A percentile compares a stretch with the other conserved stretches of the same genome.
These are phyloP conservation scores for Mormyrus hasselquistii DNA, from an alignment of 2,797 vertebrate genomes.

Conservation along the genomic window DNA sequence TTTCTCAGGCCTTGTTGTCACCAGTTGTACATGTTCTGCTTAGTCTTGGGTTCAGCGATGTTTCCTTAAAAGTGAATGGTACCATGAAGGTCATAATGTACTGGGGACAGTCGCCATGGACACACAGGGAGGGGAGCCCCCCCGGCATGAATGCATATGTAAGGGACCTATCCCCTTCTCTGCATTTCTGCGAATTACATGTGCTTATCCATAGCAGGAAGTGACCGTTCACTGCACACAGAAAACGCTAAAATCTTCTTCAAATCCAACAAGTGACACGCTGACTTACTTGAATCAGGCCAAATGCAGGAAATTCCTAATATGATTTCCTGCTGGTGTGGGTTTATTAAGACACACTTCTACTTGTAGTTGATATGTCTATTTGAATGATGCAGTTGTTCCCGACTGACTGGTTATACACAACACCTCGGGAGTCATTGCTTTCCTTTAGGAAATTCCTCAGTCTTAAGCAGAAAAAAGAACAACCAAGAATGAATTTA, in stretches of 20 bases:
- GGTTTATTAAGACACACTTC: constrained; percentile 10
- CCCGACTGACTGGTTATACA: constrained; percentile 9
- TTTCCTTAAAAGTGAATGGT: neutral
- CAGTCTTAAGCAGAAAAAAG: neutral
- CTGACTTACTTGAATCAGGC: constrained; percentile 60
- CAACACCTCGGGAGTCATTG: neutral
- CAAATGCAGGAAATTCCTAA: constrained; percentile 48
- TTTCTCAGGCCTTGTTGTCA: constrained; percentile 46
- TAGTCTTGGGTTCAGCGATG: constrained; percentile 27
- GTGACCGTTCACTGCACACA: constrained; percentile 44
- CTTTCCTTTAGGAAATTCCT: neutral
- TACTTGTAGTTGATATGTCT: neutral
- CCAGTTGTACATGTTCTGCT: constrained; percentile 24
- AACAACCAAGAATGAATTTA: neutral
- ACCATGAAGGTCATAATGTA: neutral
- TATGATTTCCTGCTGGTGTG: constrained; percentile 39
- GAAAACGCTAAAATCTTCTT: constrained; percentile 53
- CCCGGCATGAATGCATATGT: neutral
- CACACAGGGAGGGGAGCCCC: neutral
- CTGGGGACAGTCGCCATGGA: neutral
- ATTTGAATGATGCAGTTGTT: constrained; percentile 25
- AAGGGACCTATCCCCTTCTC: constrained; percentile 36
- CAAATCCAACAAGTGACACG: constrained; percentile 39
- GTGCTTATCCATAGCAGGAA: constrained; percentile 30
- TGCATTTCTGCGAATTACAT: constrained; percentile 49